Percentiles rank a stretch among this genome's conserved stretches.
These are phyloP conservation scores for Heteronetta atricapilla DNA, from an alignment of 2,113 vertebrate genomes.

Conservation along the genomic window DNA sequence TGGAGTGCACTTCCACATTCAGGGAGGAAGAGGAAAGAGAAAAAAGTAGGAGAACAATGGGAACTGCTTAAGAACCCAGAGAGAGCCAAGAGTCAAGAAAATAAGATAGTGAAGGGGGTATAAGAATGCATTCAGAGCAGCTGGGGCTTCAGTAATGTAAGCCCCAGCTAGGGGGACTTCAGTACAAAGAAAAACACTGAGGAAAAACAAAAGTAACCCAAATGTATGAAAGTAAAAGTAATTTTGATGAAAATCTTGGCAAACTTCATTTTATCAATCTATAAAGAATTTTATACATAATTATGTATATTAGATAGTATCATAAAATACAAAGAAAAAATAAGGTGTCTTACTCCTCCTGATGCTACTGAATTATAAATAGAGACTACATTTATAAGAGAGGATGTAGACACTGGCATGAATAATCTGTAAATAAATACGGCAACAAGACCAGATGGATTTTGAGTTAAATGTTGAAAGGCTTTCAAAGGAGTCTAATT, in stretches of 20 bases:
- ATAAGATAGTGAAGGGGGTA: background rate
- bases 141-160: background rate
- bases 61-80: background rate
- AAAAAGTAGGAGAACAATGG: slow-evolving; percentile 1
- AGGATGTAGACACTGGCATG: background rate
- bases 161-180: background rate
- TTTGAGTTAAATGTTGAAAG: background rate
- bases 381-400: background rate
- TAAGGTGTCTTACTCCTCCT: background rate
- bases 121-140: background rate
- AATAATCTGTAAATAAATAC: background rate
- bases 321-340: background rate
- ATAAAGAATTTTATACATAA: background rate
- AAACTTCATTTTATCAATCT: background rate
- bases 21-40: slow-evolving; percentile 9
- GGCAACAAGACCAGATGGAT: background rate
- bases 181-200: background rate
- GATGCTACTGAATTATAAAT: background rate
- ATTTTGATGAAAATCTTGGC: background rate
- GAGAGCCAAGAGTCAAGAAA: background rate
- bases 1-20: background rate
- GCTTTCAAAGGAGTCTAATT: background rate
- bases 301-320: background rate
- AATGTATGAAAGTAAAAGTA: background rate
- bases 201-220: background rate